phyloP scores from a whole-genome alignment of 2,797 vertebrate species.

The Alosa sapidissima region DNA sequence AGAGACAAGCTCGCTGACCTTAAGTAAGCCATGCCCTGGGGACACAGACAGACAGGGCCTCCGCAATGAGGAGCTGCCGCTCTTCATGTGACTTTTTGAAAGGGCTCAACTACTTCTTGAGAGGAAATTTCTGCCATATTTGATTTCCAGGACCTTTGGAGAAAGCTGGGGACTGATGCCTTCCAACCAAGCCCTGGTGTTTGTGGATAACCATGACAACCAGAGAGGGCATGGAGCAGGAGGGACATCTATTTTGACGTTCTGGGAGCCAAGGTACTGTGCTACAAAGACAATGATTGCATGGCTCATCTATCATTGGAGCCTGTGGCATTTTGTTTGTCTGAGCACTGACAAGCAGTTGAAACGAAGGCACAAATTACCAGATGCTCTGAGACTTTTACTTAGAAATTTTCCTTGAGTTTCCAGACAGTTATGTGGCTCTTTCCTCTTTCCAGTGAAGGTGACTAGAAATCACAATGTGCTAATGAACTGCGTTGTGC shows the following conservation, averaged over 20 bases:
- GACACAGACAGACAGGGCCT: neutral
- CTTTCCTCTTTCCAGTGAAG: neutral
- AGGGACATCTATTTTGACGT: slow-evolving; percentile 76
- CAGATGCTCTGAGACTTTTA: neutral
- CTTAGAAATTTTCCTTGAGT: neutral
- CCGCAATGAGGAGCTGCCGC: neutral
- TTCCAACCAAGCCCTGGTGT: slow-evolving; percentile 74
- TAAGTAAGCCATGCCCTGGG: slow-evolving; percentile 59
- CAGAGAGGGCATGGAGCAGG: slow-evolving; percentile 79
- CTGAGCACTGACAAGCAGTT: neutral
- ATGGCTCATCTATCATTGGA: neutral
- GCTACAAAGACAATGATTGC: neutral
- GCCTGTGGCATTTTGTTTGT: neutral
- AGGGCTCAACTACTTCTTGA: neutral
- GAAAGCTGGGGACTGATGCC: slow-evolving; percentile 78
- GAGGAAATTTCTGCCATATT: slow-evolving; percentile 13
- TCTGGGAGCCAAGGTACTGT: slow-evolving; percentile 76
- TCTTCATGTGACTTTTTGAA: slow-evolving; percentile 6
- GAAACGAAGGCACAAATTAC: neutral
- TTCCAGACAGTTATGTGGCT: neutral
- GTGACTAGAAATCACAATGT: neutral
- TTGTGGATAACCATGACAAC: slow-evolving; percentile 85
- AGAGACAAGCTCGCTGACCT: slow-evolving; percentile 80
- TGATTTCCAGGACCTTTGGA: slow-evolving; percentile 74
- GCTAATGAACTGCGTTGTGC: neutral